Percentiles rank a stretch among this genome's conserved stretches.
Evolutionary conservation across 2,888 invertebrate species (phyloP).

Genomic region (Cephus pulcher): DNA sequence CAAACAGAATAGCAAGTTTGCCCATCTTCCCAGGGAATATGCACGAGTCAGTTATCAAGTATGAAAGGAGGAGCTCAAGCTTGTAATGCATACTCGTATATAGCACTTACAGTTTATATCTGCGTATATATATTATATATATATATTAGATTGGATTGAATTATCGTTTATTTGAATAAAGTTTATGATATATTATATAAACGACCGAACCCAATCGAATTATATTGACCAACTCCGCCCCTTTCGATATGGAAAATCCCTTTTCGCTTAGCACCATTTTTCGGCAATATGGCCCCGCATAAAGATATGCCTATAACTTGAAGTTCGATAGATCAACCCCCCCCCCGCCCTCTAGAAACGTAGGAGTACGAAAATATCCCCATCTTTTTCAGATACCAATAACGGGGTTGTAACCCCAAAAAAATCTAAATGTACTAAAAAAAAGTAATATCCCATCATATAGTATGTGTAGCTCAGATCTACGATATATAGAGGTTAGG

Average conservation of each 20-base stretch:
- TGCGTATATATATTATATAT: too few species aligned
- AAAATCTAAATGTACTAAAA: background rate
- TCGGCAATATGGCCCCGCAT: background rate
- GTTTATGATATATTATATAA: background rate
- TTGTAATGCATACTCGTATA: background rate
- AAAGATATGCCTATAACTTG: background rate
- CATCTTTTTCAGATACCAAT: background rate
- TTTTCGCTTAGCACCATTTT: background rate
- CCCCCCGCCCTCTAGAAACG: accelerated
- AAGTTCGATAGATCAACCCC: too few species aligned
- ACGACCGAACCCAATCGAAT: background rate
- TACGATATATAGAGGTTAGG: background rate
- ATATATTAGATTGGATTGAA: too few species aligned
- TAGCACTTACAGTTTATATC: too few species aligned
- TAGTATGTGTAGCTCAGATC: background rate
- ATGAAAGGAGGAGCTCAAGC: background rate
- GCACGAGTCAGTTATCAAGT: background rate
- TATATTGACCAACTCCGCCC: background rate
- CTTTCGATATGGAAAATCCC: background rate
- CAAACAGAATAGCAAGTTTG: background rate
- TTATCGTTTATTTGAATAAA: too few species aligned
- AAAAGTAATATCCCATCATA: background rate
- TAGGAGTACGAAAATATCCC: background rate
- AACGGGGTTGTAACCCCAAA: background rate
- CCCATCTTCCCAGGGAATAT: background rate